Percentiles rank a stretch among this genome's conserved stretches.
Evolutionary conservation across 2,797 vertebrate species (phyloP).

Genomic region (Lates japonicus): DNA sequence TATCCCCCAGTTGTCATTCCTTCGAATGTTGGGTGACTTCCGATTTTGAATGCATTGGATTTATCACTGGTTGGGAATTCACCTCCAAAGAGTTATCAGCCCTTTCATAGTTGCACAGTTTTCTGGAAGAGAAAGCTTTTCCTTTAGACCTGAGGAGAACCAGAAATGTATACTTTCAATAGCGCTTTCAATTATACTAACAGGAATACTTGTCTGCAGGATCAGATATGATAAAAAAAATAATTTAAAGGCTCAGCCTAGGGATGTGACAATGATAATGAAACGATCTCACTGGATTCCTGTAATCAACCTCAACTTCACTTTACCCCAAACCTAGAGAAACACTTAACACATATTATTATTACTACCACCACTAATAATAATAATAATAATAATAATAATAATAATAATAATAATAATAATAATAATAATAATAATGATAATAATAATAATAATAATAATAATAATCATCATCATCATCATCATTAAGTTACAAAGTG

Average conservation of each 20-base stretch:
- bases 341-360: not conserved
- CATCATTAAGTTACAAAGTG: no score
- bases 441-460: not conserved
- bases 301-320: not conserved
- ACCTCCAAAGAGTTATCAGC: conserved; percentile 18
- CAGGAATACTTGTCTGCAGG: not conserved
- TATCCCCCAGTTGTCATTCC: conserved; percentile 7
- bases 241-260: not conserved
- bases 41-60: not conserved
- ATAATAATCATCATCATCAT: not conserved
- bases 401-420: not conserved
- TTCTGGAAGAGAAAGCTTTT: conserved; percentile 23
- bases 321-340: not conserved
- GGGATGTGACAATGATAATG: not conserved
- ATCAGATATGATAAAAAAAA: not conserved
- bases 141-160: not conserved
- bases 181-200: not conserved
- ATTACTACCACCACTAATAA: no score
- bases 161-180: conserved; percentile 14
- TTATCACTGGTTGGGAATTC: conserved; percentile 46
- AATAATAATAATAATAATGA: not conserved
- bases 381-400: not conserved
- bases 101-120: not conserved
- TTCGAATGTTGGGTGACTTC: conserved; percentile 52
- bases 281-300: not conserved